Percentiles rank a stretch among this genome's conserved stretches.
These are phyloP conservation scores for Albula goreensis DNA, from an alignment of 2,113 vertebrate species.

Conservation along the genomic window DNA sequence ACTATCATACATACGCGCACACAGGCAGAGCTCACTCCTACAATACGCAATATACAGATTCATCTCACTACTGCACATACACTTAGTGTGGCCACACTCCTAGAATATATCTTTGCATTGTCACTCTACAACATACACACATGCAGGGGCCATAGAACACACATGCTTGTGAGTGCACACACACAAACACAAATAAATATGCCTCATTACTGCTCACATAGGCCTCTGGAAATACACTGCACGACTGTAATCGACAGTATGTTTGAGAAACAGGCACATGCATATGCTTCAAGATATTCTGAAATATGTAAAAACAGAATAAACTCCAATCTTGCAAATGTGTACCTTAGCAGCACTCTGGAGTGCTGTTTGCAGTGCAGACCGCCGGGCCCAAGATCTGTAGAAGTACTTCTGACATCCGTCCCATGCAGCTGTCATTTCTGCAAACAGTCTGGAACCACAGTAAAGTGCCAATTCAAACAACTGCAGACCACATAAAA, in stretches of 20 bases:
- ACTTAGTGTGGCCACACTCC: not conserved
- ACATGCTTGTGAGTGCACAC: not conserved
- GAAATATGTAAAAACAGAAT: not conserved
- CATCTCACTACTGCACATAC: too few relatives aligned
- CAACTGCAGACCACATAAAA: not conserved
- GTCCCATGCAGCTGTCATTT: conserved; percentile 82
- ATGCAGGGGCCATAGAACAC: too few relatives aligned
- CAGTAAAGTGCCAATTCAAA: not conserved
- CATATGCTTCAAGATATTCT: not conserved
- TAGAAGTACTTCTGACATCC: conserved; percentile 97
- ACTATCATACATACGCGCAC: not conserved
- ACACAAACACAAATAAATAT: not conserved
- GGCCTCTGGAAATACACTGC: not conserved
- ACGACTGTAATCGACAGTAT: not conserved
- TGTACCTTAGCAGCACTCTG: conserved; percentile 83
- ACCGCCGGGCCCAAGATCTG: conserved; percentile 82
- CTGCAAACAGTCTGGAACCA: conserved; percentile 76
- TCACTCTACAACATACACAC: too few relatives aligned
- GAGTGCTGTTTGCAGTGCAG: conserved; percentile 73
- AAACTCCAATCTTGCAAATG: not conserved
- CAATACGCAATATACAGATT: not conserved
- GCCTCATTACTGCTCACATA: not conserved
- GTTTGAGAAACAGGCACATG: too few relatives aligned
- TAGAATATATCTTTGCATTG: not conserved
- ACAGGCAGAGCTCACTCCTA: not conserved